Evolutionary conservation across 1,140 invertebrate species (phyloP), one percentile per base, ranked within the genome.

Genomic region (Luehdorfia chinensis): DNA sequence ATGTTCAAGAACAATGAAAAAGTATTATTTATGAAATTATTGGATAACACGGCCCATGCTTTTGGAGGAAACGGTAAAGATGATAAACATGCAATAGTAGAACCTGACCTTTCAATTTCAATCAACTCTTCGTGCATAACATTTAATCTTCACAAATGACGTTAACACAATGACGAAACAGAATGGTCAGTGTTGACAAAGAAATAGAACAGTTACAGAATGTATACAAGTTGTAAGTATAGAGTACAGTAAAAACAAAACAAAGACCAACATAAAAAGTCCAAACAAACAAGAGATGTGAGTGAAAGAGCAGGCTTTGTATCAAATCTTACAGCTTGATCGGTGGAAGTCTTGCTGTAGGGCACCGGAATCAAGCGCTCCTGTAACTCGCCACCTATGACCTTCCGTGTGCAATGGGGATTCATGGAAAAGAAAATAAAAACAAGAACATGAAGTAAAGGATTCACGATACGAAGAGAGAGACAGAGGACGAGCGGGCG

Each of bases 311-410:
- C 75, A 71, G 66, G 73, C 67, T 63, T 64, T 64, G 47, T 66
- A 50, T 73, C 51, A 63, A 71, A 68, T 90, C 96, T 97, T 97
- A 98, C 96, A 96, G 96, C 96, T 96, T 97, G 96, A 92, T 98
- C 96, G 92, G 96, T 97, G 90, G 96, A 96, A 91, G 95, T 97
- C 95, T 98, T 98, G 96, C 96, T 97, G 95, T 98, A 97, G 90
- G 96, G 96, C 90, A 97, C 96, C 90, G 96, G 96, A 91, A 98
- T 97, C 93, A 98, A 96, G 91, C 96, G 95, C 92, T 97, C 96
- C 95, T 98, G 96, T 92, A 97, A 96, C 93, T 97, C 96, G 93
- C 96, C 96, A 94, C 96, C 96, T 95, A 98, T 98, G 93, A 97
- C 95, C 95, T 97, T 96, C 91, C 93, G 93, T 74, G 83, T 86